Evolutionary conservation across 2,888 invertebrate genomes (phyloP), one percentile per base, ranked within the genome.

Genomic region (Ophion costatus): DNA sequence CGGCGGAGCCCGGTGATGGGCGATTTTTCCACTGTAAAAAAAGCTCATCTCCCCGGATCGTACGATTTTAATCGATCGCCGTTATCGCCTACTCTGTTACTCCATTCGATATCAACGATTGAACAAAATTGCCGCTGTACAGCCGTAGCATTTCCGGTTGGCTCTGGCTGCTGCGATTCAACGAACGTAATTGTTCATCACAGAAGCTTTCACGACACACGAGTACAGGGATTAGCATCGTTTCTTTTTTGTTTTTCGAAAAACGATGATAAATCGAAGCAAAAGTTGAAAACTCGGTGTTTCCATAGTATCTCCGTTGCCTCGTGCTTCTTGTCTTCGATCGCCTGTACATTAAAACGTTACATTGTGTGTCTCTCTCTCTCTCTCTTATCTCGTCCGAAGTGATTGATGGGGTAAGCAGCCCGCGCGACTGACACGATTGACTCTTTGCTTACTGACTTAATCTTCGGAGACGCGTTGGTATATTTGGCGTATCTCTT

Each of bases 91-190:
- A 57, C 10, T 20, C n/a, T 17, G 6, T 56, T 57, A 24, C 7
- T 57, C 51, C 10, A 5, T 20, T 20, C 33, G 14, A 38, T 20
- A 73, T 51, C 14, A 63, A 76, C 78, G 51, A 61, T 14, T 61
- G 45, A 51, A 59, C 22, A 22, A 59, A 51, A 56, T 61, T 10
- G 63, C 38, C 45, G 69, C 70, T 17, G 14, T 75, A 29, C 76
- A 70, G 51, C 57, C 78, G 42, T 78, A 77, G 78, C 56, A 66
- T 56, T 75, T 87, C 86, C 86, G 77, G 80, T 84, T 89, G 91
- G 90, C 92, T 91, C 92, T 84, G 90, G 92, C 92, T 85, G 90
- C 90, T 91, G 89, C 89, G 89, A 90, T 88, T 86, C 85, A 67
- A 83, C 75, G 63, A 83, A 57, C 86, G 86, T 77, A 85, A 87